Base-by-base conservation (phyloP, 2,888 invertebrate species). In the Drosophila cognata region DNA sequence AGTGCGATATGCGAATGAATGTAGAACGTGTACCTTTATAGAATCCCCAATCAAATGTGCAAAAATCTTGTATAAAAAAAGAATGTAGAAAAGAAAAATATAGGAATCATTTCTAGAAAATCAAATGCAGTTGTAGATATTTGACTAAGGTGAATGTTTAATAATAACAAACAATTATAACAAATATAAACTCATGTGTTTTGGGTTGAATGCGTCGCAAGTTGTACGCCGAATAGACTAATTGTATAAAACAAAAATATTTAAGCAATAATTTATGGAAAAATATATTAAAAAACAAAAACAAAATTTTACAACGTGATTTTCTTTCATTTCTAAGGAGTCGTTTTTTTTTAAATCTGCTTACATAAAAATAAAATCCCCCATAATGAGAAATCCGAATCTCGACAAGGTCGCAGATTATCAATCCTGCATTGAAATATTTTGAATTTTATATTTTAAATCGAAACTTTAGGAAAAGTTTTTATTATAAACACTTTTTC, bases 261-360 rank as follows among this genome's bases (percentile, higher is more conserved):
- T 78, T 85, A 85, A 88, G 88, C 64, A 84, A 84, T 86, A 82
- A 85, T 81, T 85, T 85, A 85, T 88, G 77, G 58, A 79, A 88
- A 86, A 67, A 81, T 73, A 81, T 70, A 73, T 77, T 55, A 58
- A 62, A 74, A 74, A 72, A 63, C n/a, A 63, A 58, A 61, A 71
- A 63, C 18, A 53, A 56, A 1, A 25, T n/a, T 29, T 50, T 28
- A 10, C n/a, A 18, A 46, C 0, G 46, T 36, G 8, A 11, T 50
- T 59, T 43, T 21, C 11, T 28, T 35, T 36, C 6, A 31, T 21
- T 55, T 18, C 1, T 5, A 36, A 18, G 28, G 2, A 18, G 8
- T 28, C 4, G 28, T 18, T 28, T 28, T 4, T 25, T 25, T 25
- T 8, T 28, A 28, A 0, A 10, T 1, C 46, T 46, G 46, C 8